phyloP scores from a whole-genome alignment of 2,113 vertebrate genomes.

The Tragelaphus strepsiceros region DNA sequence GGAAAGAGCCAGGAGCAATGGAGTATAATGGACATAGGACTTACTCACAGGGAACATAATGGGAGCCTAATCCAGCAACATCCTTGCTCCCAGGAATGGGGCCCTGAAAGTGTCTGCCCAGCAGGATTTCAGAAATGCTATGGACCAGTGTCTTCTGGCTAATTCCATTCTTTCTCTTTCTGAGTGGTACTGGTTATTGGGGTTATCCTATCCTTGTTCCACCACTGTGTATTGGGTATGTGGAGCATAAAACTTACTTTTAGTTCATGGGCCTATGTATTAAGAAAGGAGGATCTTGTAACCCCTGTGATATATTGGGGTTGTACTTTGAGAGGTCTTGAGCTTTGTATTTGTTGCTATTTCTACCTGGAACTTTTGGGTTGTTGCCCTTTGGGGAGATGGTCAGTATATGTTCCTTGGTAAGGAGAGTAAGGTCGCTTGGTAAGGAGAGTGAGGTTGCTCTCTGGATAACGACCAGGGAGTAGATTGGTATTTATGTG shows the following conservation, averaged over 20 bases:
- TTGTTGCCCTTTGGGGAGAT: neutral
- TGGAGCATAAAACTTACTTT: neutral
- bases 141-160: neutral
- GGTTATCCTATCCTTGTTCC: neutral
- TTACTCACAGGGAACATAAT: neutral
- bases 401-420: neutral
- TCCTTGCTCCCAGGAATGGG: neutral
- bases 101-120: neutral
- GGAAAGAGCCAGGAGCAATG: neutral
- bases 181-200: neutral
- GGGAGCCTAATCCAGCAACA: neutral
- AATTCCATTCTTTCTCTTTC: neutral
- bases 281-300: neutral
- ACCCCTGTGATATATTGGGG: neutral
- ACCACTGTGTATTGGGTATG: neutral
- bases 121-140: neutral
- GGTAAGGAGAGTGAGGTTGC: neutral
- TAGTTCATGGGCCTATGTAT: neutral
- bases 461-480: neutral
- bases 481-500: neutral
- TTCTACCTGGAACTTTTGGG: neutral
- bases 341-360: neutral
- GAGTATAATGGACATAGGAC: neutral
- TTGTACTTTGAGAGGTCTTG: neutral
- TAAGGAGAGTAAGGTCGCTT: neutral